Conservation (phyloP, 2,797 vertebrate genomes). For the Poecilia picta region DNA sequence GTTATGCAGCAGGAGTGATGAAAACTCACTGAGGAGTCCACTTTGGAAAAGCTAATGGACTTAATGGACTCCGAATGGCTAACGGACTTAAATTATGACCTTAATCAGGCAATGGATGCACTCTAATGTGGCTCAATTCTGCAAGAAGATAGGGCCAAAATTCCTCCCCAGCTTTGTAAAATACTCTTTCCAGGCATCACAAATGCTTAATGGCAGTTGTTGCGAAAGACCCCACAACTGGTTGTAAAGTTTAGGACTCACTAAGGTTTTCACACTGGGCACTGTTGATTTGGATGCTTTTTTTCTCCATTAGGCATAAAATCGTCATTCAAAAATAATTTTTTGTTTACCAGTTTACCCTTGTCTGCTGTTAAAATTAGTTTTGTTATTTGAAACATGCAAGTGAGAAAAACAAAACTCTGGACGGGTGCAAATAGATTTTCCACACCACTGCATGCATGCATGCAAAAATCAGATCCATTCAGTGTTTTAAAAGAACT, state of each 20-base stretch:
- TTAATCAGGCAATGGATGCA: background rate
- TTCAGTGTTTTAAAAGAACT: background rate
- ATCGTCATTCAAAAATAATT: background rate
- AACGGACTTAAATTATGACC: background rate
- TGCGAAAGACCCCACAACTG: background rate
- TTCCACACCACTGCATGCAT: background rate
- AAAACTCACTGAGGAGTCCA: background rate
- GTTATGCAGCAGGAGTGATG: background rate
- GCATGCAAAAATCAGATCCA: background rate
- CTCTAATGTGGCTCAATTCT: background rate
- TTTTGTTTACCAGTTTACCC: background rate
- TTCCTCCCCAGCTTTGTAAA: background rate
- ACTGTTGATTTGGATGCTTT: background rate
- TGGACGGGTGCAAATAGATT: background rate
- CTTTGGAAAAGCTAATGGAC: background rate
- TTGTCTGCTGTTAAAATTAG: background rate
- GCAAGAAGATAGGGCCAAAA: background rate
- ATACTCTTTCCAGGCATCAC: background rate
- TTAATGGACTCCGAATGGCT: background rate
- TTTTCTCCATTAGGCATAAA: background rate
- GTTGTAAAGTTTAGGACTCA: background rate
- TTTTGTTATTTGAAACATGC: background rate
- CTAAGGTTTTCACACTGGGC: background rate
- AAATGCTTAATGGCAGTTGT: background rate
- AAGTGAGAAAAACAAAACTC: background rate